Evolutionary conservation across 30 jellyfish, hydroid and myxozoan genomes (phyloP).

Genomic region (Hydractinia echinata): DNA sequence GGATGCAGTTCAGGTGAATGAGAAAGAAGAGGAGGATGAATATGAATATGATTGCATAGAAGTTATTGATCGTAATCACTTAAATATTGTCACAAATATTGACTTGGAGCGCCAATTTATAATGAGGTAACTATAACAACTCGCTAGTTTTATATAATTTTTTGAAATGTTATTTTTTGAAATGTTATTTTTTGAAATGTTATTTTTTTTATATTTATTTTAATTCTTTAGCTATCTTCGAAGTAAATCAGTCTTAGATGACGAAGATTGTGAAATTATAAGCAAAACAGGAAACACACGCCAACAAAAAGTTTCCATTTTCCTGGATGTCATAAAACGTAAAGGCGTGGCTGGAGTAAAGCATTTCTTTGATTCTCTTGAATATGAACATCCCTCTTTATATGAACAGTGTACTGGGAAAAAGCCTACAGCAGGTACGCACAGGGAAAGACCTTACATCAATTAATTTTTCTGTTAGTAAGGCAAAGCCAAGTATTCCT

Average conservation of each 20-base stretch:
- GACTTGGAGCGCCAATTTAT: slow-evolving; percentile 19
- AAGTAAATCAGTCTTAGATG: slow-evolving; percentile 78
- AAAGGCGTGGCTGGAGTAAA: slow-evolving; percentile 66
- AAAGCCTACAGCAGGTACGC: slow-evolving; percentile 46
- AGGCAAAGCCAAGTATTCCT: no score
- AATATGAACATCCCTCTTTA: slow-evolving; percentile 72
- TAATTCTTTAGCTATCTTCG: slow-evolving; percentile 50
- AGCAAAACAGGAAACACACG: slow-evolving; percentile 53
- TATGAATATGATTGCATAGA: not conserved
- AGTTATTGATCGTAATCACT: slow-evolving; percentile 5
- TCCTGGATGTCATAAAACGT: slow-evolving; percentile 62
- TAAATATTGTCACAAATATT: not conserved
- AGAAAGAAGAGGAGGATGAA: not conserved
- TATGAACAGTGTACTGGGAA: slow-evolving; percentile 79
- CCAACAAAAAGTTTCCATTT: slow-evolving; percentile 69
- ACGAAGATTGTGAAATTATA: slow-evolving; percentile 86
- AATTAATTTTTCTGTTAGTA: no score
- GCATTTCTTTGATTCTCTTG: slow-evolving; percentile 83
- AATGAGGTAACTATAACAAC: slow-evolving; percentile 2
- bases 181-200: no score
- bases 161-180: not conserved
- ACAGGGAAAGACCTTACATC: no score
- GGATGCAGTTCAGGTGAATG: not conserved
- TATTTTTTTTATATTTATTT: not conserved
- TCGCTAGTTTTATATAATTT: not conserved